Evolutionary conservation across 2,113 vertebrate genomes (phyloP).

Genomic region (Pluvialis apricaria): DNA sequence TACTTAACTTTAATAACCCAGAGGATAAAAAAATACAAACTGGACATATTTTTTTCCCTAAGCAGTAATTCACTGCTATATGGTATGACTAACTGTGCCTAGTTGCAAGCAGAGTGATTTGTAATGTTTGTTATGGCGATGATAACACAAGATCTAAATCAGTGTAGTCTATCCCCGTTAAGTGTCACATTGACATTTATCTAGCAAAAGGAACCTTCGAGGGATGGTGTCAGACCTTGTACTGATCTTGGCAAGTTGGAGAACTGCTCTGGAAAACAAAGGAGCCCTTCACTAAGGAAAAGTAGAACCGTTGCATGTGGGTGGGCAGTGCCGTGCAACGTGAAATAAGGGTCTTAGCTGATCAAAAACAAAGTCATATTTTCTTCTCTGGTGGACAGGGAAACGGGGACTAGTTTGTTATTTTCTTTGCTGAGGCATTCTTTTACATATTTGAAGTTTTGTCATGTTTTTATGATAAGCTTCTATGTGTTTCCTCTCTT

Average conservation of each 20-base stretch:
- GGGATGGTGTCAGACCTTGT: neutral
- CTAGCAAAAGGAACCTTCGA: neutral
- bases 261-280: neutral
- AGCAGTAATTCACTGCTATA: neutral
- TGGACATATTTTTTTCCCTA: neutral
- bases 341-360: neutral
- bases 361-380: neutral
- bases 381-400: neutral
- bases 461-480: neutral
- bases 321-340: neutral
- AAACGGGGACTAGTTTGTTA: neutral
- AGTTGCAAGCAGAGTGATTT: neutral
- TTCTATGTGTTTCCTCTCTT: neutral
- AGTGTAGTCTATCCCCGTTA: neutral
- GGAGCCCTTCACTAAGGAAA: neutral
- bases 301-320: rapidly evolving
- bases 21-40: neutral
- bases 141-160: neutral
- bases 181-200: neutral
- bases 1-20: neutral
- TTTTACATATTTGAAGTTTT: neutral
- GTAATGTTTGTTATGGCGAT: neutral
- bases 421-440: neutral
- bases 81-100: neutral
- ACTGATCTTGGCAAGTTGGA: neutral